Evolutionary conservation across 2,888 invertebrate species (phyloP).

Genomic region (Eumerus sabulonum): DNA sequence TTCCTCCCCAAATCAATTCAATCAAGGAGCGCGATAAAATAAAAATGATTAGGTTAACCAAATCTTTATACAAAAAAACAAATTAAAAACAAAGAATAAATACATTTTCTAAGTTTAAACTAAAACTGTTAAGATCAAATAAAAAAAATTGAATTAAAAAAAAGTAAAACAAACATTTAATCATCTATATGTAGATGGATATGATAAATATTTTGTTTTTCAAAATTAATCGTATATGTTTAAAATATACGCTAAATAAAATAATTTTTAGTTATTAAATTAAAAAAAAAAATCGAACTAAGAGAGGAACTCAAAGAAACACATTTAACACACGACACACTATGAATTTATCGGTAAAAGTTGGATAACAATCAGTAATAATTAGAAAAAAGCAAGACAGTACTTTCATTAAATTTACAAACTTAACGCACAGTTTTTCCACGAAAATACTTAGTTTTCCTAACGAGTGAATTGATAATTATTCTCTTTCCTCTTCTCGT

Average conservation of each 20-base stretch:
- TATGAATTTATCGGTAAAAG: not conserved
- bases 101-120: slow-evolving; percentile 22
- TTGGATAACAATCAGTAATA: not conserved
- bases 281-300: slow-evolving; percentile 20
- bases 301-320: not conserved
- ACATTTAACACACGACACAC: too few relatives aligned
- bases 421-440: slow-evolving; percentile 58
- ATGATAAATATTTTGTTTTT: slow-evolving; percentile 69
- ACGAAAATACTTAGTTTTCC: slow-evolving; percentile 12
- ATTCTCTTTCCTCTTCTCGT: not conserved
- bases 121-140: not conserved
- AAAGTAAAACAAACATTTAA: slow-evolving; percentile 61
- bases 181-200: slow-evolving; percentile 74
- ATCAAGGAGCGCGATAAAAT: slow-evolving; percentile 31
- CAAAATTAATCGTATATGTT: slow-evolving; percentile 72
- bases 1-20: not conserved
- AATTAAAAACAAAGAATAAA: slow-evolving; percentile 20
- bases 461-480: slow-evolving; percentile 27
- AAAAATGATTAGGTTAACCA: slow-evolving; percentile 35
- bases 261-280: slow-evolving; percentile 21
- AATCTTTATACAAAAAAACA: slow-evolving; percentile 30
- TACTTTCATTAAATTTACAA: slow-evolving; percentile 46
- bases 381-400: slow-evolving; percentile 11
- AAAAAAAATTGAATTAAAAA: slow-evolving; percentile 20
- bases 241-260: slow-evolving; percentile 72